These are phyloP conservation scores for Clinocottus analis DNA, from an alignment of 2,113 vertebrate genomes.

Conservation along the genomic window DNA sequence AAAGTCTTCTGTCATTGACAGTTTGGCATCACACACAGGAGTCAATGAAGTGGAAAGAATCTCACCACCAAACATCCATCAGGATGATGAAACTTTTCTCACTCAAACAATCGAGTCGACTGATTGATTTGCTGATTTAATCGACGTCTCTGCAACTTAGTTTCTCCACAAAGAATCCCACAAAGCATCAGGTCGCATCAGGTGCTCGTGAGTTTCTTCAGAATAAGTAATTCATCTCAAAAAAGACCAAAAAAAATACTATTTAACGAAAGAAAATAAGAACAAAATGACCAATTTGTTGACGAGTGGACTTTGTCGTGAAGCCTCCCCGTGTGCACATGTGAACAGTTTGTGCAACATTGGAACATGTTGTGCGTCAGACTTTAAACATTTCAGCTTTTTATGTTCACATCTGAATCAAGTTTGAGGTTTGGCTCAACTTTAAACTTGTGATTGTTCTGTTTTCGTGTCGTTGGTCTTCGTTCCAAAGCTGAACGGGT, in stretches of 20 bases:
- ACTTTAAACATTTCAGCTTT: constrained; percentile 1
- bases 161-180: too few relatives aligned
- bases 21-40: constrained; percentile 18
- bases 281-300: neutral
- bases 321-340: neutral
- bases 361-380: neutral
- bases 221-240: neutral
- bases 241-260: neutral
- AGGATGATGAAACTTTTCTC: too few relatives aligned
- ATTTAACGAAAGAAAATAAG: neutral
- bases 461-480: neutral
- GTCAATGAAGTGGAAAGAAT: constrained; percentile 24
- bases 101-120: neutral
- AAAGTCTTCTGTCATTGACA: constrained; percentile 39
- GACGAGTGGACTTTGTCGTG: neutral
- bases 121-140: neutral
- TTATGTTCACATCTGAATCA: neutral
- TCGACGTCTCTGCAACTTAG: neutral
- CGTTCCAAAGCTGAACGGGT: neutral
- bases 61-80: neutral
- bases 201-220: too few relatives aligned
- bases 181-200: too few relatives aligned
- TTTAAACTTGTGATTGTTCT: neutral
- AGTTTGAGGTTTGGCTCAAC: neutral
- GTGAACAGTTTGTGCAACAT: neutral